Percentiles rank a stretch among this genome's conserved stretches.
Conservation (phyloP, 37 sponge, comb jelly and placozoan species). For the Mnemiopsis leidyi region DNA sequence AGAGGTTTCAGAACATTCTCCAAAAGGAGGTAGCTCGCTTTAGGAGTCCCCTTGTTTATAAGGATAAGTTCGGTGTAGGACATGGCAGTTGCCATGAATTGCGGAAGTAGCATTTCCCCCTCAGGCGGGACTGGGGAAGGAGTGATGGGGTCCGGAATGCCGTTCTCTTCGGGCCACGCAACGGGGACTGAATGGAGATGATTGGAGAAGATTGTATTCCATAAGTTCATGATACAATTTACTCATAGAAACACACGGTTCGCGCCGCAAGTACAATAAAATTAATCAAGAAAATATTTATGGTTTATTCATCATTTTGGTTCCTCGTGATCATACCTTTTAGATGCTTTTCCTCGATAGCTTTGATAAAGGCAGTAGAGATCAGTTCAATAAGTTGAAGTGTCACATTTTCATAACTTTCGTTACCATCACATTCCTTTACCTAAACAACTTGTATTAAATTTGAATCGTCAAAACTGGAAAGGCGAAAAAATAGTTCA, state of each 20-base stretch:
- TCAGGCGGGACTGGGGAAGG: background rate
- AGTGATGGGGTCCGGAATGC: background rate
- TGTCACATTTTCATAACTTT: constrained; percentile 14
- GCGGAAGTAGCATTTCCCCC: background rate
- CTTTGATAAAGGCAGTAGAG: background rate
- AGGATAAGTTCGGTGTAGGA: constrained; percentile 37
- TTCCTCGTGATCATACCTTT: too few species aligned
- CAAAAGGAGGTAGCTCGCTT: constrained; percentile 17
- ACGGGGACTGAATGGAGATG: background rate
- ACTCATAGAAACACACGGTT: too few species aligned
- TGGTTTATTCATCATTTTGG: too few species aligned
- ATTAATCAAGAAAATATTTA: too few species aligned
- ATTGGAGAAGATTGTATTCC: too few species aligned
- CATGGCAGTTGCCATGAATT: background rate
- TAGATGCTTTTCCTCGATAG: background rate
- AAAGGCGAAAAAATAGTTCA: too few species aligned
- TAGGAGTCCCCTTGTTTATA: constrained; percentile 26
- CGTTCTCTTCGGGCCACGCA: background rate
- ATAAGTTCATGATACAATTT: too few species aligned
- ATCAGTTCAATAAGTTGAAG: constrained; percentile 35
- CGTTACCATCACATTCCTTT: constrained; percentile 23
- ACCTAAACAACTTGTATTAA: too few species aligned
- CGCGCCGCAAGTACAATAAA: too few species aligned
- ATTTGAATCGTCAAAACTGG: too few species aligned
- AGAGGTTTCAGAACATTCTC: constrained; percentile 56